These are phyloP conservation scores for Zeugodacus cucurbitae DNA, from an alignment of 1,140 invertebrate genomes.

Conservation along the genomic window DNA sequence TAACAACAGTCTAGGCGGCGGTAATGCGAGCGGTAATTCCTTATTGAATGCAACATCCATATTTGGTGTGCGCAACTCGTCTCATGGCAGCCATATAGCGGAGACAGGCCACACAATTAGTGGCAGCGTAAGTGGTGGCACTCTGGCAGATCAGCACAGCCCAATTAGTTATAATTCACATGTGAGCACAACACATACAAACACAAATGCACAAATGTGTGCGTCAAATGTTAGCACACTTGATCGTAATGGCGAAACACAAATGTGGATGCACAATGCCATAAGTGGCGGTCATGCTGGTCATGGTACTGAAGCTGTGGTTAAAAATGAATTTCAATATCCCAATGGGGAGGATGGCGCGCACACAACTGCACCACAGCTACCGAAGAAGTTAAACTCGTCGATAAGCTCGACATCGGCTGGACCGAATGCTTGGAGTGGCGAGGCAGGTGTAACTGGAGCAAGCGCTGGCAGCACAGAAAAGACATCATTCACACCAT, in stretches of 20 bases:
- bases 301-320: slow-evolving; percentile 1
- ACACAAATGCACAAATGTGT: slow-evolving; percentile 57
- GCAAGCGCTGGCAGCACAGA: neutral
- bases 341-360: slow-evolving; percentile 34
- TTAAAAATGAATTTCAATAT: slow-evolving; percentile 30
- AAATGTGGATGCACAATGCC: slow-evolving; percentile 47
- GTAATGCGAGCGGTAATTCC: slow-evolving; percentile 9
- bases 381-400: slow-evolving; percentile 48
- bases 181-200: slow-evolving; percentile 22
- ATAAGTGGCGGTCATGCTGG: neutral
- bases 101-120: slow-evolving; percentile 21
- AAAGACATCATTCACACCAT: slow-evolving; percentile 53
- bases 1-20: slow-evolving; percentile 50
- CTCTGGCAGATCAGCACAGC: slow-evolving; percentile 54
- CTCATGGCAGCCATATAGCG: slow-evolving; percentile 33
- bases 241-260: slow-evolving; percentile 52
- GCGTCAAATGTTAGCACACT: slow-evolving; percentile 61
- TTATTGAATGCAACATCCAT: slow-evolving; percentile 17
- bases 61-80: slow-evolving; percentile 32
- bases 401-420: slow-evolving; percentile 42
- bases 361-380: slow-evolving; percentile 47
- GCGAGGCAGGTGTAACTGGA: slow-evolving; percentile 45
- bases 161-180: slow-evolving; percentile 44
- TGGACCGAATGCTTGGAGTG: slow-evolving; percentile 54
- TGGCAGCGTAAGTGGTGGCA: neutral